Evolutionary conservation across 2,113 vertebrate genomes (phyloP).

Genomic region (Trichechus manatus): DNA sequence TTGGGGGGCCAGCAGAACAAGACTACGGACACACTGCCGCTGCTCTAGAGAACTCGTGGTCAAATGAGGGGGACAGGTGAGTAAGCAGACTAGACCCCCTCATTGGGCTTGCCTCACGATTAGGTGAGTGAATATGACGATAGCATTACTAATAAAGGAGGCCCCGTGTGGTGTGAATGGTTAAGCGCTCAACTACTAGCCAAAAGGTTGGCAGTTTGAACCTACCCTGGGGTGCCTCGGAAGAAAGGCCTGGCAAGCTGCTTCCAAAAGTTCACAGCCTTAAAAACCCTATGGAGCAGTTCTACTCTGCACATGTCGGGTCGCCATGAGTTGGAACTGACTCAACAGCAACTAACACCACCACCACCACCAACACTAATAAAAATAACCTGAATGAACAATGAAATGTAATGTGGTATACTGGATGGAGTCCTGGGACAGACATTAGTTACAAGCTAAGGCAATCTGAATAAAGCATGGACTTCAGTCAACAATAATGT

Average conservation of each 20-base stretch:
- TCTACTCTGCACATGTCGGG: too few species aligned
- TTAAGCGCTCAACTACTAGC: too few species aligned
- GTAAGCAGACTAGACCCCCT: neutral
- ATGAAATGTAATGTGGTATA: neutral
- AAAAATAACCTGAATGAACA: rapidly evolving
- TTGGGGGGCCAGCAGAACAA: neutral
- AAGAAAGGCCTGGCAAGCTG: too few species aligned
- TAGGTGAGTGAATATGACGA: rapidly evolving
- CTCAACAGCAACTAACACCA: too few species aligned
- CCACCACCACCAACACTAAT: neutral
- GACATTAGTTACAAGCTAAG: neutral
- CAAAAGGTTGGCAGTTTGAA: too few species aligned
- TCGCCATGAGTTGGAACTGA: too few species aligned
- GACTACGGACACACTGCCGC: neutral
- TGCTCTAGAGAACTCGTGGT: neutral
- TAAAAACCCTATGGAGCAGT: too few species aligned
- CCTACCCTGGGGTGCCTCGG: too few species aligned
- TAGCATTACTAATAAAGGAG: neutral
- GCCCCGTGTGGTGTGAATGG: too few species aligned
- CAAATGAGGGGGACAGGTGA: rapidly evolving
- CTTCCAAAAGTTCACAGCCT: too few species aligned
- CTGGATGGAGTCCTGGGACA: neutral
- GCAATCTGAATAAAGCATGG: neutral
- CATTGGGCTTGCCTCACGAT: neutral
- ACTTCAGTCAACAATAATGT: rapidly evolving